Base-by-base conservation (phyloP, 2,113 vertebrate genomes). In the Gymnogyps californianus region DNA sequence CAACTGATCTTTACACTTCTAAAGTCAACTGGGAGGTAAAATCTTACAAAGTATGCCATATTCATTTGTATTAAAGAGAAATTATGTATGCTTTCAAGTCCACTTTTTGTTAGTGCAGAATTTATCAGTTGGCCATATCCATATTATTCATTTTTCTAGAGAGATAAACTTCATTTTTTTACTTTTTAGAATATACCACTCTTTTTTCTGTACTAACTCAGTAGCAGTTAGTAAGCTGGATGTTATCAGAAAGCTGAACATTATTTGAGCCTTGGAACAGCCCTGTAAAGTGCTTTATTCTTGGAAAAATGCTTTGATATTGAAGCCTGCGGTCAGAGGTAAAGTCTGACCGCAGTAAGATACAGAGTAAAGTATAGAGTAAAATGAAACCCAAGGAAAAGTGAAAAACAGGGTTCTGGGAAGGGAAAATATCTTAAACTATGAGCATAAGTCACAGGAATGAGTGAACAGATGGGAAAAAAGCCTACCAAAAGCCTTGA, bases 1-100 rank as follows among this genome's bases (percentile, higher is more conserved):
- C 83, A 97, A 97, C 61, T 94, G 83, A 96, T 96, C 83, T 93
- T 93, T 92, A 76, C 20, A 88, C 89, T 96, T 83, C 67, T 88
- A 22, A 97, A 97, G 64, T 89, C 74, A 95, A 90, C 52, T 70
- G 57, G 80, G 83, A 94, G 82, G 71, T 88, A 94, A 95, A 90
- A 54, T 94, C 89, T 85, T 87, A 78, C 14, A 15, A 94, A 95
- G 86, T 87, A 71, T 74, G 62, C 69, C 57, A 80, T 52, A 97
- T 28, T 42, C 71, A 94, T 97, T 95, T 94, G 51, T 87, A 81
- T 87, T 93, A 88, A 93, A 90, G 47, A 91, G 54, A 90, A 97
- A 92, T 80, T 47, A 88, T 62, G 28, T 80, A 78, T 52, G 40
- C 71, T 95, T 97, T 66, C 42, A 97, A 94, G 93, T 87, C 65